Evolutionary conservation across 2,797 vertebrate species (phyloP).

Genomic region (Crenuchus spilurus): DNA sequence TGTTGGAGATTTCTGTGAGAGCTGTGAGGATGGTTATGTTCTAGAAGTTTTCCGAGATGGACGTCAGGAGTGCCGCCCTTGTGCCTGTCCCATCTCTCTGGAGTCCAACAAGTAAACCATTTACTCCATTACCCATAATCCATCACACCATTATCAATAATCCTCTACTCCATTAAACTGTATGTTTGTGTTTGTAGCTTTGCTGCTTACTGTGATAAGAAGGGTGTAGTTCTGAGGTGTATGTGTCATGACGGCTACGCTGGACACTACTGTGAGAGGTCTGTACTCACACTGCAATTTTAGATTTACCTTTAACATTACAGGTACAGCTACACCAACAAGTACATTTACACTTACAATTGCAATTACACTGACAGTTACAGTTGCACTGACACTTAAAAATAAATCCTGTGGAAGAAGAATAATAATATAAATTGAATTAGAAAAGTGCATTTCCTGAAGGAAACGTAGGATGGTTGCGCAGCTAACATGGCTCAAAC

Average conservation of each 20-base stretch:
- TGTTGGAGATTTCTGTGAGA: conserved; percentile 89
- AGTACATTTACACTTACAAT: not conserved
- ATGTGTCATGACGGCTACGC: conserved; percentile 92
- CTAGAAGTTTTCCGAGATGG: conserved; percentile 63
- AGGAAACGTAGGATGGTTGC: too few relatives aligned
- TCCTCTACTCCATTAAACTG: not conserved
- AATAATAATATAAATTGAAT: too few relatives aligned
- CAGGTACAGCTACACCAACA: not conserved
- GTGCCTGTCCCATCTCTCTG: conserved; percentile 86
- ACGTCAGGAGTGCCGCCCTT: conserved; percentile 80
- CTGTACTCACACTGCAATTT: conserved; percentile 57
- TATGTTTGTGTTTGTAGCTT: conserved; percentile 78
- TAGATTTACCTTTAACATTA: too few relatives aligned
- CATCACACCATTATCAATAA: not conserved
- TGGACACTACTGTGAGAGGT: conserved; percentile 95
- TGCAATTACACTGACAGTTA: not conserved
- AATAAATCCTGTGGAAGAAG: too few relatives aligned
- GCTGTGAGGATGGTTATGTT: conserved; percentile 84
- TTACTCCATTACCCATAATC: not conserved
- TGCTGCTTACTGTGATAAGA: conserved; percentile 87
- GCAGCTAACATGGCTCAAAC: too few relatives aligned
- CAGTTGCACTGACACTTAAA: too few relatives aligned
- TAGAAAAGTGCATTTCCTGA: too few relatives aligned
- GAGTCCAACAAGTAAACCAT: conserved; percentile 78
- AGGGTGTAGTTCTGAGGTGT: conserved; percentile 79